Evolutionary conservation across 1,140 invertebrate species (phyloP).

Genomic region (Metaphire vulgaris): DNA sequence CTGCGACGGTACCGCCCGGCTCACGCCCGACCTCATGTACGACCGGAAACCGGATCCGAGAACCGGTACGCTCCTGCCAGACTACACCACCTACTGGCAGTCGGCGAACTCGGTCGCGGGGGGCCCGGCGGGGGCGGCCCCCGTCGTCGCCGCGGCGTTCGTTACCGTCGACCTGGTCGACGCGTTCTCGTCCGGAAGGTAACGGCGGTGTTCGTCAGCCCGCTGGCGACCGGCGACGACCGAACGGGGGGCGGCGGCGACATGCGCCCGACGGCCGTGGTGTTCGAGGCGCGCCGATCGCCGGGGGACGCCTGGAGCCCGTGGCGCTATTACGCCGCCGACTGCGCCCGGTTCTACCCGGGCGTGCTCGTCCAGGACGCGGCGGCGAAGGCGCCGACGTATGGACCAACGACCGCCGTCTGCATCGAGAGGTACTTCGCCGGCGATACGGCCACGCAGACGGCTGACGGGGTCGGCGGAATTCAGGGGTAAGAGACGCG

Average conservation of each 20-base stretch:
- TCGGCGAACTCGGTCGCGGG: conserved; percentile 5
- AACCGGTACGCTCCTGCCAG: background rate
- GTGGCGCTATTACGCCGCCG: background rate
- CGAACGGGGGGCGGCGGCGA: too few species aligned
- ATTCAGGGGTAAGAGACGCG: too few species aligned
- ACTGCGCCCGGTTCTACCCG: background rate
- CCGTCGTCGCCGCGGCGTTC: background rate
- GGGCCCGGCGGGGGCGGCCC: background rate
- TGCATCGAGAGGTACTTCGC: background rate
- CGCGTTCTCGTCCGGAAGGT: conserved; percentile 13
- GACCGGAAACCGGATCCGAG: background rate
- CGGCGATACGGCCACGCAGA: background rate
- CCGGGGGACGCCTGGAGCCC: background rate
- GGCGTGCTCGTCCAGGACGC: background rate
- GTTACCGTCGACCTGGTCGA: conserved; percentile 5
- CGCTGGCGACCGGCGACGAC: background rate
- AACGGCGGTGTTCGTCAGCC: conserved; percentile 13
- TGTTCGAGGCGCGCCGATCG: background rate
- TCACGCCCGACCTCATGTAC: background rate
- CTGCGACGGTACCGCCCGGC: background rate
- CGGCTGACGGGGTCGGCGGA: too few species aligned
- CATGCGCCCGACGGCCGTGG: conserved; percentile 20
- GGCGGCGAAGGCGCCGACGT: background rate
- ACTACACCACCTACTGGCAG: conserved; percentile 23
- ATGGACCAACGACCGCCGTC: background rate